Evolutionary conservation across 2,113 vertebrate genomes (phyloP).

Genomic region (Bucco capensis): DNA sequence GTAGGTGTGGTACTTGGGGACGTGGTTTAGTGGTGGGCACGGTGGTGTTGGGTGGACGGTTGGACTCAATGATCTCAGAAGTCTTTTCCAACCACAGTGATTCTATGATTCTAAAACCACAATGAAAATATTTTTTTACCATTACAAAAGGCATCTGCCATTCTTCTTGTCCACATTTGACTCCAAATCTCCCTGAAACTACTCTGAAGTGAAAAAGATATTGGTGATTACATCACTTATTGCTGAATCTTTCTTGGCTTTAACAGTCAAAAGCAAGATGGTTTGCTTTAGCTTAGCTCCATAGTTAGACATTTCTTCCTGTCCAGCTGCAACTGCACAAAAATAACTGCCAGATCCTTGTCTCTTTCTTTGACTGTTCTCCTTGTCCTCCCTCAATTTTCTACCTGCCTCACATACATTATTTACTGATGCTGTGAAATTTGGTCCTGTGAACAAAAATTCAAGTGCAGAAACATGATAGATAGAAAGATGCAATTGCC

Average conservation of each 20-base stretch:
- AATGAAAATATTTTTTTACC: neutral
- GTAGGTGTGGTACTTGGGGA: no score
- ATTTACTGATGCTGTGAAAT: neutral
- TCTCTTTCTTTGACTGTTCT: neutral
- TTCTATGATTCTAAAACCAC: no score
- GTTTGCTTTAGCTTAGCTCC: neutral
- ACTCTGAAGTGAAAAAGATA: neutral
- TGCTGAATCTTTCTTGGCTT: neutral
- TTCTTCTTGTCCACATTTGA: slow-evolving; percentile 13
- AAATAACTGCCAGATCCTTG: neutral
- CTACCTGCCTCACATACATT: neutral
- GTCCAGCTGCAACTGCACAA: neutral
- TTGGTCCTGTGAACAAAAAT: neutral
- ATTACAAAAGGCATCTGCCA: neutral
- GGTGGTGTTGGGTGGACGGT: no score
- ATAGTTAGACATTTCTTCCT: neutral
- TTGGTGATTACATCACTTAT: neutral
- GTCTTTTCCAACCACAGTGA: no score
- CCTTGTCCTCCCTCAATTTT: neutral
- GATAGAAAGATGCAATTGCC: neutral
- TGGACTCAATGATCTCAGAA: no score
- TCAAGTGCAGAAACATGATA: neutral
- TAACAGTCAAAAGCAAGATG: neutral
- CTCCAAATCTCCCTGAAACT: neutral
- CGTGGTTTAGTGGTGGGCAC: no score